Evolutionary conservation across 2,113 vertebrate species (phyloP).

Genomic region (Phoxinus phoxinus): DNA sequence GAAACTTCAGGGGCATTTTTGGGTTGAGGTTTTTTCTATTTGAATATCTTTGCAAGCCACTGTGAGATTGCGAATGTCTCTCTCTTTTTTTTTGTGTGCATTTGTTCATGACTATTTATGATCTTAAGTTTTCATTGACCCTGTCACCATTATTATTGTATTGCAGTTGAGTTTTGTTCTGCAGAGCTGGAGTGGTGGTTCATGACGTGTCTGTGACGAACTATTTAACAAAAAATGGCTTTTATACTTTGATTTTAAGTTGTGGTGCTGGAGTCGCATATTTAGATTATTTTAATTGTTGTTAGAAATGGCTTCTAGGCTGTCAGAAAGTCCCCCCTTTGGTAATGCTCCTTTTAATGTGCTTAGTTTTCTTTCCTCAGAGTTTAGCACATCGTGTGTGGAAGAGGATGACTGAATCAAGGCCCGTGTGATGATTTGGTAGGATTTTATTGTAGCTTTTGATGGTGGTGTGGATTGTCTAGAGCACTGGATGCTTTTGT

Average conservation of each 20-base stretch:
- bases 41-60: neutral
- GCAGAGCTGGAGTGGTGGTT: neutral
- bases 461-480: neutral
- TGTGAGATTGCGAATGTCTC: neutral
- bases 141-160: neutral
- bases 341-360: conserved; percentile 7
- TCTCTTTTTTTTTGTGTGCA: neutral
- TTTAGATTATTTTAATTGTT: conserved; percentile 23
- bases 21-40: neutral
- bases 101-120: neutral
- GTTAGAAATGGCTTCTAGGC: neutral
- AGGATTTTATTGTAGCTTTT: conserved; percentile 10
- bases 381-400: conserved; percentile 1
- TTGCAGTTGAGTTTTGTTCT: neutral
- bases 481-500: neutral
- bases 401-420: neutral
- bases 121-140: conserved; percentile 19
- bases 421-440: neutral
- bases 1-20: neutral
- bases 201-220: neutral
- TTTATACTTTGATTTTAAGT: conserved; percentile 37
- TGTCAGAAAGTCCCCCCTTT: neutral
- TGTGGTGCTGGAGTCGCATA: neutral
- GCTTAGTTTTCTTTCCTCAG: neutral
- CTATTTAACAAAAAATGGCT: neutral